These are phyloP conservation scores for Diachasmimorpha longicaudata DNA, from an alignment of 1,140 invertebrate genomes.

Conservation along the genomic window DNA sequence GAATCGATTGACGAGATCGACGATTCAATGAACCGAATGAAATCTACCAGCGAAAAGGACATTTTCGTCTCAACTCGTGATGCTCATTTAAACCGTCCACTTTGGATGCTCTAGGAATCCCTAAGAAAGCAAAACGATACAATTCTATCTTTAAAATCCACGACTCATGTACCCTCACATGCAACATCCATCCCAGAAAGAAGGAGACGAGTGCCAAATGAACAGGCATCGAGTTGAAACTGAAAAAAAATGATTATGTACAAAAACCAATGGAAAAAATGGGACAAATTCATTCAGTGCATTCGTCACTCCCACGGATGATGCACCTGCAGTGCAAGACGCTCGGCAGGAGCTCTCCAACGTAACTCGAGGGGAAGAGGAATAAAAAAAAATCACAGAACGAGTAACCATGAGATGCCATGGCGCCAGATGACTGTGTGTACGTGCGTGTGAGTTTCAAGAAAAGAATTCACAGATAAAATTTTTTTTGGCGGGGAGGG, in stretches of 20 bases:
- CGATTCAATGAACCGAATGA: not conserved
- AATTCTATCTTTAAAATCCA: conserved; percentile 29
- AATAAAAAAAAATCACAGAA: conserved; percentile 21
- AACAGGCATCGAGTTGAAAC: not conserved
- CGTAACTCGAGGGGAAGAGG: not conserved
- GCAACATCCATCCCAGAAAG: not conserved
- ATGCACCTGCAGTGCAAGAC: conserved; percentile 28
- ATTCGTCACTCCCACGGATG: not conserved
- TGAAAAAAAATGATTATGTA: not conserved
- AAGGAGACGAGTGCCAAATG: not conserved
- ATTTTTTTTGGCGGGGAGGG: conserved; percentile 12
- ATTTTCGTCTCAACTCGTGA: not conserved
- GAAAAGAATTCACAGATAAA: not conserved
- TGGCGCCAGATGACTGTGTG: conserved; percentile 25
- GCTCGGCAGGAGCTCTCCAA: not conserved
- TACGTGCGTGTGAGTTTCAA: conserved; percentile 6
- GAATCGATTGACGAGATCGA: not conserved
- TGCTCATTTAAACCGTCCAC: conserved; percentile 2
- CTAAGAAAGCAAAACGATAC: conserved; percentile 25
- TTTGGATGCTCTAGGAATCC: conserved; percentile 21
- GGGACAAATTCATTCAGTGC: not conserved
- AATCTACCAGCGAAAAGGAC: not conserved
- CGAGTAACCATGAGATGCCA: conserved; percentile 30
- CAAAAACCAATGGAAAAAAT: not conserved
- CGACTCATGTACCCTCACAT: not conserved